Evolutionary conservation across 2,113 vertebrate species (phyloP), one percentile per base, ranked within the genome.

Genomic region (Leptosomus discolor): DNA sequence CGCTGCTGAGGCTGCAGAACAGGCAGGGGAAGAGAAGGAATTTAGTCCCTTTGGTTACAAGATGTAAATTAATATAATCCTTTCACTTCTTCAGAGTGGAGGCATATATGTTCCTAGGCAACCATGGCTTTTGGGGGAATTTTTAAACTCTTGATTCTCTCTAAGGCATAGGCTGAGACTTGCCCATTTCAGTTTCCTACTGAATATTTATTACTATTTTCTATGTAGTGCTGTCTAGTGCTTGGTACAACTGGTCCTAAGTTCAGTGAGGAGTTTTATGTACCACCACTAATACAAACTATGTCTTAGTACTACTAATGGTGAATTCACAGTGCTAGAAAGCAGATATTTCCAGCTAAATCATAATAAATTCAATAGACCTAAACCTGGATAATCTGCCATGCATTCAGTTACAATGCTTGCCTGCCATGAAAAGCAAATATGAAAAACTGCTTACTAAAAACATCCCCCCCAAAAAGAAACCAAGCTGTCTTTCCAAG

Each of bases 321-420:
- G 94, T 67, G 20, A 79, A 50, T 76, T 64, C 19, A 78, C 36
- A 54, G 45, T n/a, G 36, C 45, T 78, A 71, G 69, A 79, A 94
- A 91, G 32, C 27, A 63, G 58, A 30, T 27, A 36, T 80, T 96
- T 95, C 21, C 81, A 95, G n/a, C 70, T 82, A 94, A 95, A 85
- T 57, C 15, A 22, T 60, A 81, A 87, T 41, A 86, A 87, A 75
- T 61, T 95, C 11, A 65, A 32, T 85, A 95, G 87, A 76, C 6
- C 5, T 68, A 61, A 84, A 89, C 51, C 65, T 64, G 43, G 13
- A 65, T 85, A 82, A 94, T 57, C 37, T 82, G 41, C 78, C 2
- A 0, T 57, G 26, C 29, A 46, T 87, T 89, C 76, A 81, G 8
- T 78, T 85, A 70, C 48, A 87, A 58, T 41, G 32, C 56, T 46